Evolutionary conservation across 2,888 invertebrate species (phyloP), one percentile per base, ranked within the genome.

Genomic region (Xestia xanthographa): DNA sequence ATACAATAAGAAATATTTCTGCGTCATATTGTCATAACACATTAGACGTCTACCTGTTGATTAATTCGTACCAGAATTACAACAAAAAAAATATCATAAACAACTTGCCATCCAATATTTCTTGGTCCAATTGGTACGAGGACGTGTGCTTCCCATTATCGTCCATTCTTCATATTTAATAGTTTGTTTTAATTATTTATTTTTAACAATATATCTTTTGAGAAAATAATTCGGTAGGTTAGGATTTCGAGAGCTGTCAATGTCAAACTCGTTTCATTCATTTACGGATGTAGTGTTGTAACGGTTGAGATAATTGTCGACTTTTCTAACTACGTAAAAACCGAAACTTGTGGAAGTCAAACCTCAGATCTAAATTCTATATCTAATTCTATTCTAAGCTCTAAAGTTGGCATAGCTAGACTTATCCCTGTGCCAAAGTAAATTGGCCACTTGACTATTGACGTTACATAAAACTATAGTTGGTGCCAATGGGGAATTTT

Each of bases 121-220:
- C 96, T 88, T 96, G 96, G 88, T 96, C 96, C 91, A 94, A 90
- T 90, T 95, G 95, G 88, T 95, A 96, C 80, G 96, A 95, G 87
- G 95, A 92, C 86, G 94, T 92, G 90, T 95, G 93, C 90, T 95
- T 96, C 90, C 91, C 93, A 92, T 94, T 94, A 94, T 96, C 96
- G 94, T 96, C 96, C 96, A 96, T 96, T 95, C 96, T 96, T 96
- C 96, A 96, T 96, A 94, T 94, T 96, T 95, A 92, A 87, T 90
- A 92, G 90, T 87, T 92, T 92, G 90, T 92, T 91, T 88, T 84
- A 84, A 91, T 88, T 91, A 88, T 91, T 91, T 93, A 92, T 90
- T 90, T 89, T 84, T 84, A 86, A 82, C 86, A 90, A 87, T 92
- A 87, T 92, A 89, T 90, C 86, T 91, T 86, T 91, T 89, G 87